Base-by-base conservation (phyloP, 2,888 invertebrate species). In the Tenodera sinensis region DNA sequence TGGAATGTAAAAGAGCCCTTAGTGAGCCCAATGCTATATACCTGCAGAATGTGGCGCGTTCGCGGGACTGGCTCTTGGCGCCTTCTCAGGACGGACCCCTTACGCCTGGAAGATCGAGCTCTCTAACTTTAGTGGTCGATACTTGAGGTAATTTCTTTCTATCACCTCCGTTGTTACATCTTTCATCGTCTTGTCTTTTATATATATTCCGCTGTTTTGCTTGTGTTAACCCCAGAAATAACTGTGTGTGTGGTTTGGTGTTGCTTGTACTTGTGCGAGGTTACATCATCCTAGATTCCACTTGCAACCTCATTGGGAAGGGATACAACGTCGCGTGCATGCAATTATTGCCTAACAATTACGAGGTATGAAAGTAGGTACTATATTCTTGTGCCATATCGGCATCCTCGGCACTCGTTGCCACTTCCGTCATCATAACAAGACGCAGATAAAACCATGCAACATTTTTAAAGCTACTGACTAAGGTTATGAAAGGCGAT, bases 1-100 rank as follows among this genome's bases (percentile, higher is more conserved):
- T 85, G 85, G 42, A n/a, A 85, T 85, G 85, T 85, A 3, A 28
- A 12, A 34, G n/a, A n/a, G n/a, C n/a, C 27, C 85, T 47, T 85
- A 42, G 85, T 42, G 42, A 42, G 85, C 34, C 54, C 54, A 71
- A 71, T 84, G 81, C 71, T 88, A 28, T 88, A 14, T 81, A 28
- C 81, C 54, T 83, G 84, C 88, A 88, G 88, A 88, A 88, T 88
- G 88, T 88, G 84, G 84, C 88, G 83, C 84, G 84, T 87, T 28
- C 30, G 30, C 81, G 87, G 87, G 34, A 28, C 30, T 30, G 71
- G 85, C 54, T 71, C 54, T 71, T 71, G 54, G 54, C 54, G 54
- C 54, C 54, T 71, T 25, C 54, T 71, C 54, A 71, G 54, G 54
- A 71, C 54, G 54, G 54, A 71, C 54, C 54, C 54, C 54, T 71